Evolutionary conservation across 64 coral and sea anemone species (phyloP).

Genomic region (Pocillopora damicornis): DNA sequence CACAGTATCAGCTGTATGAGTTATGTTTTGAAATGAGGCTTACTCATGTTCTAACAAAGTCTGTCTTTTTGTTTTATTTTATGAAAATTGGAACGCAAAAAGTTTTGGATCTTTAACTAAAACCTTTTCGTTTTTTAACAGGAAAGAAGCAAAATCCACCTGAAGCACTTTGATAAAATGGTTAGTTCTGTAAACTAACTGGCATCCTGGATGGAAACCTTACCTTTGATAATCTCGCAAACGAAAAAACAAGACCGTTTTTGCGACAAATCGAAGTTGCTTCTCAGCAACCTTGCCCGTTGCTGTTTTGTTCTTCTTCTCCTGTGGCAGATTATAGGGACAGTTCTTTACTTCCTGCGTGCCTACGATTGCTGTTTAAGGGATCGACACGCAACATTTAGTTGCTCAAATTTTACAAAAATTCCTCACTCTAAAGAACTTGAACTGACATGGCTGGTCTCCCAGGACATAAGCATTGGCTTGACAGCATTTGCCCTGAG

Average conservation of each 20-base stretch:
- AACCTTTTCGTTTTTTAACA: neutral
- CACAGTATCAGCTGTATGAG: no score
- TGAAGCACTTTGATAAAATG: no score
- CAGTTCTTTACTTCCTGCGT: constrained; percentile 18
- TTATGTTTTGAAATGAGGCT: no score
- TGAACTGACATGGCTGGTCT: constrained; percentile 28
- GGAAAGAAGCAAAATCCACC: neutral
- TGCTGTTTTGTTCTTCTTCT: neutral
- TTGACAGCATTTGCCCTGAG: neutral
- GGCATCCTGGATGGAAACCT: neutral
- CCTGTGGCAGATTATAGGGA: neutral
- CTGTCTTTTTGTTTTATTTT: no score
- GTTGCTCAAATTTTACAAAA: constrained; percentile 1
- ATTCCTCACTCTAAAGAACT: constrained; percentile 20
- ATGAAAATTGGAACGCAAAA: no score
- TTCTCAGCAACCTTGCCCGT: neutral
- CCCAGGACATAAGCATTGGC: neutral
- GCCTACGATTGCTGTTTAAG: constrained; percentile 33
- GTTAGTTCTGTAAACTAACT: neutral
- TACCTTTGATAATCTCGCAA: neutral
- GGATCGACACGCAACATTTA: neutral
- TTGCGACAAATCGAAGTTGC: neutral
- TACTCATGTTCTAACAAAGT: no score
- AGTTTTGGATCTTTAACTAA: no score
- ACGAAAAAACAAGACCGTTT: neutral